These are phyloP conservation scores for Sicus ferrugineus DNA, from an alignment of 2,888 invertebrate species.

Conservation along the genomic window DNA sequence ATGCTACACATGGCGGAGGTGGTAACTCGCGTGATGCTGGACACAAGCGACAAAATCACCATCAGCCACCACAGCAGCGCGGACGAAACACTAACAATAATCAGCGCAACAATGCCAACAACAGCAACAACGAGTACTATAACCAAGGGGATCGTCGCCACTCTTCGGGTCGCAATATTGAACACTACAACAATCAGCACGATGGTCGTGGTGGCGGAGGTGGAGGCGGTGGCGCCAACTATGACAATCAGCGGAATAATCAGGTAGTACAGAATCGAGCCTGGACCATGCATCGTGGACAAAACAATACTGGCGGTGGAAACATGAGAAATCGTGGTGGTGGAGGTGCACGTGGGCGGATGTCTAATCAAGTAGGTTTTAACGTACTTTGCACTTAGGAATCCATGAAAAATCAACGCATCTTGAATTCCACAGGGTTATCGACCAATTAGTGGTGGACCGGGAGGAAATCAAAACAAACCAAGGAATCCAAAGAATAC, in stretches of 20 bases:
- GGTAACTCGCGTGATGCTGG: slow-evolving; percentile 62
- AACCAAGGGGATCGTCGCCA: slow-evolving; percentile 62
- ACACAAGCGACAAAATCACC: slow-evolving; percentile 58
- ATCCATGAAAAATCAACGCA: neutral
- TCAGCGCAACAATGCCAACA: slow-evolving; percentile 45
- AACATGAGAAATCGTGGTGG: slow-evolving; percentile 51
- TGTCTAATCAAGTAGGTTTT: slow-evolving; percentile 44
- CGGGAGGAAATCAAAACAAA: slow-evolving; percentile 66
- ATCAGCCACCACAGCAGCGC: slow-evolving; percentile 52
- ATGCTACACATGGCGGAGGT: slow-evolving; percentile 55
- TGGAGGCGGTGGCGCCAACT: slow-evolving; percentile 45
- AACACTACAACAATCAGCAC: slow-evolving; percentile 55
- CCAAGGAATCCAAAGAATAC: slow-evolving; percentile 69
- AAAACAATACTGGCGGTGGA: slow-evolving; percentile 39
- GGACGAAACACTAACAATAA: slow-evolving; percentile 41
- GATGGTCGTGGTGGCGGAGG: slow-evolving; percentile 39
- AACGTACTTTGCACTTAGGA: neutral
- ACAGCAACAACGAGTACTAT: slow-evolving; percentile 50
- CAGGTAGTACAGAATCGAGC: slow-evolving; percentile 54
- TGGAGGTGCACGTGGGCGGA: slow-evolving; percentile 60
- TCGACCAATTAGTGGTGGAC: slow-evolving; percentile 62
- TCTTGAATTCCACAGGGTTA: slow-evolving; percentile 50
- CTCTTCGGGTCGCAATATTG: slow-evolving; percentile 58
- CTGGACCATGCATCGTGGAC: slow-evolving; percentile 62
- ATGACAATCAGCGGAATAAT: slow-evolving; percentile 58